Percentiles rank a stretch among this genome's conserved stretches.
These are phyloP conservation scores for Orestias chungarensis DNA, from an alignment of 2,797 vertebrate species.

Conservation along the genomic window DNA sequence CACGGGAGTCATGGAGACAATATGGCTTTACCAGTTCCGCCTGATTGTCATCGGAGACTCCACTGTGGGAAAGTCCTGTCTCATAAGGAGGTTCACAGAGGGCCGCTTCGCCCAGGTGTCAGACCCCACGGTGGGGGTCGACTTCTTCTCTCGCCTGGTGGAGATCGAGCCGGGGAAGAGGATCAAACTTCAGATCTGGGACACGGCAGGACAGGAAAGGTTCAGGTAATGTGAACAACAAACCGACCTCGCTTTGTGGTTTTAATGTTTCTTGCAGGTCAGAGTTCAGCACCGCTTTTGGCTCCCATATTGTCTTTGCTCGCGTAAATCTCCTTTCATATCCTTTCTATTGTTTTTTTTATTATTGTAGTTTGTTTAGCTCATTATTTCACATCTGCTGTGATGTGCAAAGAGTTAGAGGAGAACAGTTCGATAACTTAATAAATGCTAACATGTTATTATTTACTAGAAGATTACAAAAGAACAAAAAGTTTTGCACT, in stretches of 20 bases:
- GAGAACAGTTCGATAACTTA: too few relatives aligned
- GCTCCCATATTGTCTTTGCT: not conserved
- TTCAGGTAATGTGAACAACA: slow-evolving; percentile 80
- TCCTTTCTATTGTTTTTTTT: not conserved
- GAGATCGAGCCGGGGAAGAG: slow-evolving; percentile 95
- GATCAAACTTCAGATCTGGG: slow-evolving; percentile 95
- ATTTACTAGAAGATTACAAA: too few relatives aligned
- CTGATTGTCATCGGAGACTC: slow-evolving; percentile 96
- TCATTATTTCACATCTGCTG: not conserved
- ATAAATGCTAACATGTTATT: too few relatives aligned
- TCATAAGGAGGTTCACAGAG: slow-evolving; percentile 95
- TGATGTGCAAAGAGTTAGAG: not conserved
- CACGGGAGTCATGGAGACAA: slow-evolving; percentile 87
- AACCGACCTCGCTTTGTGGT: not conserved
- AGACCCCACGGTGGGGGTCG: slow-evolving; percentile 94
- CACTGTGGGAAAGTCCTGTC: slow-evolving; percentile 94
- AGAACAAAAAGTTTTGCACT: too few relatives aligned
- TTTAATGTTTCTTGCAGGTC: not conserved
- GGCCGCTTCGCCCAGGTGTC: slow-evolving; percentile 94
- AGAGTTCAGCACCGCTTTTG: not conserved
- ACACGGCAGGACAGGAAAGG: slow-evolving; percentile 90
- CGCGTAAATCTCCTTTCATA: too few relatives aligned
- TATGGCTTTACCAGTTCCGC: slow-evolving; percentile 97
- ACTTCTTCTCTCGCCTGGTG: slow-evolving; percentile 95
- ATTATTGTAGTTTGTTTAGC: not conserved